phyloP scores from a whole-genome alignment of 2,113 vertebrate species.

The Gnathonemus longibarbis region DNA sequence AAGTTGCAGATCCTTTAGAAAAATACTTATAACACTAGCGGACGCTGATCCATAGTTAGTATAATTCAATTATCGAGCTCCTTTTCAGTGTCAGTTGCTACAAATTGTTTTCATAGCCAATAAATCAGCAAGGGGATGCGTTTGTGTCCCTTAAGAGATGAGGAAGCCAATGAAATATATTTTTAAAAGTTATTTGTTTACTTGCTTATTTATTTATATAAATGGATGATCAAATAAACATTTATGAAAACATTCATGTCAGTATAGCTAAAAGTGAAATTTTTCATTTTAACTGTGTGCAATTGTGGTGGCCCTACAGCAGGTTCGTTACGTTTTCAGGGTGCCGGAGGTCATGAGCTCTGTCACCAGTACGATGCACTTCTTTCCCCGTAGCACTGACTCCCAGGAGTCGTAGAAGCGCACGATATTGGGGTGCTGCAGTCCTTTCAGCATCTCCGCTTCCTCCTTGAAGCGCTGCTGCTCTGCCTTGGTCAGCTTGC shows the following conservation, averaged over 20 bases:
- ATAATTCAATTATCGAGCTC: not conserved
- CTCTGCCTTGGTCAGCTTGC: slow-evolving; percentile 84
- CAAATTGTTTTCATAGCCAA: not conserved
- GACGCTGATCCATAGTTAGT: not conserved
- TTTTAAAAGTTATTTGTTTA: not conserved
- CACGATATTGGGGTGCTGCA: slow-evolving; percentile 91
- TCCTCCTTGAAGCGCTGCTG: slow-evolving; percentile 91
- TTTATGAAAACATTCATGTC: not conserved
- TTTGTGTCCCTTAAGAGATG: not conserved
- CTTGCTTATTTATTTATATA: not conserved
- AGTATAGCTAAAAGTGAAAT: not conserved
- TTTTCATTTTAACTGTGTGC: not conserved
- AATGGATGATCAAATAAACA: not conserved
- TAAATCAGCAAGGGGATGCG: not conserved
- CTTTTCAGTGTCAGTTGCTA: not conserved
- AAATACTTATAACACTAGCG: not conserved
- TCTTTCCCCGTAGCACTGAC: slow-evolving; percentile 78
- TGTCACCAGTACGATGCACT: slow-evolving; percentile 88
- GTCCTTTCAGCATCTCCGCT: slow-evolving; percentile 88
- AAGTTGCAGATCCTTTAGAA: not conserved
- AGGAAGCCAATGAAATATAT: not conserved
- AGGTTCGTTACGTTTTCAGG: slow-evolving; percentile 74
- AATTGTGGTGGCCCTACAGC: not conserved
- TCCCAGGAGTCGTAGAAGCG: slow-evolving; percentile 96
- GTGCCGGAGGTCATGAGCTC: slow-evolving; percentile 95